Evolutionary conservation across 1,140 invertebrate genomes (phyloP), one percentile per base, ranked within the genome.

Genomic region (Leptinotarsa lineolata): DNA sequence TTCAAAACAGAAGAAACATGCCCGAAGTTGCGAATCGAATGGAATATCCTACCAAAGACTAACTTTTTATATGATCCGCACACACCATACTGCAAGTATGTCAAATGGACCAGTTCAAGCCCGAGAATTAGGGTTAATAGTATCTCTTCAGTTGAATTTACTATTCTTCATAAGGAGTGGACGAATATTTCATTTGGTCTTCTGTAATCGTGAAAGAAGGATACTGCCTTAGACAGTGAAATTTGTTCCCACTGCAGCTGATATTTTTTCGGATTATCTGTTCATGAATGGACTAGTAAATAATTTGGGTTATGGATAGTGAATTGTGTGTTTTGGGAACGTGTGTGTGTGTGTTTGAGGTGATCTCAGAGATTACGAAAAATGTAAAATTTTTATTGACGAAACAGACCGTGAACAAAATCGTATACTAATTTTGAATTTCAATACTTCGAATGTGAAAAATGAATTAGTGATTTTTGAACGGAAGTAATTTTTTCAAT

Each of bases 31-130:
- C 79, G 79, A 81, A 79, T 78, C 74, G 78, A 84, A 83, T 84
- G 83, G 77, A 78, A 78, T 78, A 61, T 45, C 44, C 59, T 66
- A 21, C 64, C 72, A 73, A 74, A 77, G 77, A 73, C 76, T 77
- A 83, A 79, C 79, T 81, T 83, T 84, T 82, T 84, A 84, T 84
- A 84, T 79, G 74, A 75, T 75, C 68, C 30, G 58, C 48, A 71
- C 48, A 74, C 63, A 67, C 60, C 46, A 54, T 60, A 58, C 21
- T 44, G 78, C 78, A 84, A 82, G 82, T 84, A 76, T 84, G 83
- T 84, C 83, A 78, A 77, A 80, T 83, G 80, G 82, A 84, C 82
- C 82, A 83, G 83, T 82, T 82, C 61, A 76, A 80, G 80, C 39
- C n/a, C 44, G 60, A 24, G 70, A 82, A 83, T 79, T 83, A 83